Percentiles rank a stretch among this genome's conserved stretches.
phyloP scores from a whole-genome alignment of 2,888 invertebrate species.

The Rhaphigaster nebulosa region DNA sequence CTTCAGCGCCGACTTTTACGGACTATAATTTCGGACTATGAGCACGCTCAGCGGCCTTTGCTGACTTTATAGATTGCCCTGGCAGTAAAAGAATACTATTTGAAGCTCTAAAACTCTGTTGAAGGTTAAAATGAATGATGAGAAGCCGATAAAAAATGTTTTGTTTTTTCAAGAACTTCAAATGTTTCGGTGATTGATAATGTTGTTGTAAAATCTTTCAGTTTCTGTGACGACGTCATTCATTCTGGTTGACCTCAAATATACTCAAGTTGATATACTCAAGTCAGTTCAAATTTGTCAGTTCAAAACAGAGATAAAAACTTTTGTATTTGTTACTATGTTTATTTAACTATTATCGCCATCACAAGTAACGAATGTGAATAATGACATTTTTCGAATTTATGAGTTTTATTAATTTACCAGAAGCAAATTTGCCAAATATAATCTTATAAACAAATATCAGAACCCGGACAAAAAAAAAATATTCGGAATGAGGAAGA shows the following conservation, averaged over 20 bases:
- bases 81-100: neutral
- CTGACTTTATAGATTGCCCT: neutral
- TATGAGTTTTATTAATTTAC: too few species aligned
- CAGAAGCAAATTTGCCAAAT: too few species aligned
- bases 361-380: too few species aligned
- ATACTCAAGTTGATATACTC: neutral
- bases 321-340: neutral
- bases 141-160: neutral
- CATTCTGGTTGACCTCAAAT: neutral
- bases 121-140: neutral
- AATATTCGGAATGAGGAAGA: too few species aligned
- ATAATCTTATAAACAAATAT: too few species aligned
- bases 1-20: conserved; percentile 18
- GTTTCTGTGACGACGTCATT: neutral
- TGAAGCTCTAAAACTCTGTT: neutral
- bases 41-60: conserved; percentile 27
- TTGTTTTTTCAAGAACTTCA: neutral
- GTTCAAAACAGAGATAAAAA: too few species aligned
- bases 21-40: conserved; percentile 33
- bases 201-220: neutral
- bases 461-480: too few species aligned
- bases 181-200: neutral
- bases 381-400: too few species aligned
- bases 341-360: too few species aligned
- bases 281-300: too few species aligned